Base-by-base conservation (phyloP, 2,888 invertebrate genomes). In the Amblyjoppa fuscipennis region DNA sequence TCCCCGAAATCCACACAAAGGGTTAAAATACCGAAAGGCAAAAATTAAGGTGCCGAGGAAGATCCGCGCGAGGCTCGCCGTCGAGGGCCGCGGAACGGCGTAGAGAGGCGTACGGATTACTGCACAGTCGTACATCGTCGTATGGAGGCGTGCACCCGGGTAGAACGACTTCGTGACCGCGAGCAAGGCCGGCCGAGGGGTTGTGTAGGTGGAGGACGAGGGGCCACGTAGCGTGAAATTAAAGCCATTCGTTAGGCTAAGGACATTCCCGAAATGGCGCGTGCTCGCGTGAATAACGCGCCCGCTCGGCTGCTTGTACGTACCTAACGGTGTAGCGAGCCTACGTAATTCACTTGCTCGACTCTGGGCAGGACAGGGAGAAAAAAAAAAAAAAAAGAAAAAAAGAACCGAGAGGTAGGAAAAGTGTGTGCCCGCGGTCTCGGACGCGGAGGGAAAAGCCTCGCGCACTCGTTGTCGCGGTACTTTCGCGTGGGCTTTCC, bases 171-270 rank as follows among this genome's bases (percentile, higher is more conserved):
- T 81, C 71, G 86, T 86, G 86, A 86, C 86, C 87, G 78, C 87
- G 85, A 59, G 85, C 45, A 56, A 59, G 66, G 41, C 68, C 51
- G 45, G 66, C 66, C 66, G 56, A 59, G 53, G 74, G 28, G 49
- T 68, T 66, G 74, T 31, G 38, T 25, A 11, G 70, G 66, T 49
- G 51, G 64, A 16, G 49, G 34, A 13, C 38, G 31, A n/a, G 45
- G 49, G 64, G 66, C 85, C 88, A 86, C 86, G 86, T 86, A 88
- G 88, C 85, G 89, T 89, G 89, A 88, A 90, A 90, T 91, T 89
- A 89, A 89, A 89, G 88, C 89, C 90, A 90, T 91, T 90, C 89
- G 88, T 90, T 89, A 88, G 87, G 86, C 81, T 87, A 89, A 89
- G 83, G 88, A 88, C 87, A 83, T 84, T 84, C 86, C 85, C 77